A percentile compares a stretch with the other conserved stretches of the same genome.
Evolutionary conservation across 2,888 invertebrate genomes (phyloP).

Genomic region (Meiosimyza decipiens): DNA sequence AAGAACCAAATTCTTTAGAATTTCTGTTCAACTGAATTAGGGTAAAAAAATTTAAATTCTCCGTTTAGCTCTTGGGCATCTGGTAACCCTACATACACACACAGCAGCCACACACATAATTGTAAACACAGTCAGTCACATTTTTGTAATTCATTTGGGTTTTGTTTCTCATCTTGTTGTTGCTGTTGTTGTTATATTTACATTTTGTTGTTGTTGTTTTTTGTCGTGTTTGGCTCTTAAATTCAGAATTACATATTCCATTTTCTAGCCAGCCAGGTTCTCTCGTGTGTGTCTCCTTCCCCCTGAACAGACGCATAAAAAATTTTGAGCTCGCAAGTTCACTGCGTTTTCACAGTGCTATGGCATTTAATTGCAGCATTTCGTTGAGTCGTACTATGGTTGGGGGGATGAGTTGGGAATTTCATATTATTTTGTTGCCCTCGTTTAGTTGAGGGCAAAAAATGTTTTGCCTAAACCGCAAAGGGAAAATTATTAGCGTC

Average conservation of each 20-base stretch:
- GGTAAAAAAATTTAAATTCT: too few relatives aligned
- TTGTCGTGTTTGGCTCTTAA: not conserved
- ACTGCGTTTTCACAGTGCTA: not conserved
- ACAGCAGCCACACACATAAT: constrained; percentile 3
- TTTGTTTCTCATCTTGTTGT: not conserved
- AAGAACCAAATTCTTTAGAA: too few relatives aligned
- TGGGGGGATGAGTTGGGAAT: too few relatives aligned
- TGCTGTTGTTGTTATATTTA: not conserved
- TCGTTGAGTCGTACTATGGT: too few relatives aligned
- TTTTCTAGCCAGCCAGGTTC: too few relatives aligned
- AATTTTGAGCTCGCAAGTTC: not conserved
- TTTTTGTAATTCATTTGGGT: constrained; percentile 35
- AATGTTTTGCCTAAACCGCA: constrained; percentile 28
- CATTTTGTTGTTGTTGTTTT: not conserved
- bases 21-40: too few relatives aligned
- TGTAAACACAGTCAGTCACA: constrained; percentile 20
- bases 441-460: constrained; percentile 11
- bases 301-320: not conserved
- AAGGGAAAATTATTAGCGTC: constrained; percentile 34
- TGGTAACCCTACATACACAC: not conserved
- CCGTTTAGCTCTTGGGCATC: too few relatives aligned
- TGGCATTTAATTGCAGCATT: constrained; percentile 10
- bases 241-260: too few relatives aligned
- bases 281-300: too few relatives aligned
- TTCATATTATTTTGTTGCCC: too few relatives aligned